A percentile compares a stretch with the other conserved stretches of the same genome.
These are phyloP conservation scores for Acleris emargana DNA, from an alignment of 2,888 invertebrate species.

Conservation along the genomic window DNA sequence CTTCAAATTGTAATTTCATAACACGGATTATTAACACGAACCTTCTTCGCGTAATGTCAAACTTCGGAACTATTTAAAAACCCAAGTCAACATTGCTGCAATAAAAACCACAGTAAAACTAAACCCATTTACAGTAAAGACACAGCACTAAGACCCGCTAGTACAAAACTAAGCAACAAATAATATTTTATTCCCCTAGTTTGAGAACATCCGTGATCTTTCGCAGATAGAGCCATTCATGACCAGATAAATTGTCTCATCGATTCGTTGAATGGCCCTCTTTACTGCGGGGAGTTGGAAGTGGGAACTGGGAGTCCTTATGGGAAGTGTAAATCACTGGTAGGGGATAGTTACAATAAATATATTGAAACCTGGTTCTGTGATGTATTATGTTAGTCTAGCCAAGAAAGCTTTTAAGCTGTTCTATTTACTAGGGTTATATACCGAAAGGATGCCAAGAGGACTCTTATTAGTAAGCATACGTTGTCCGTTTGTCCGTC, in stretches of 20 bases:
- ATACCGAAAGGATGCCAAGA: too few relatives aligned
- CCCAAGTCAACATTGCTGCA: neutral
- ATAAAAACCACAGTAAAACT: slow-evolving; percentile 13
- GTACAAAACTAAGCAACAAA: slow-evolving; percentile 15
- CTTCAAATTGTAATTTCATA: too few relatives aligned
- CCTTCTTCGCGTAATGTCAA: too few relatives aligned
- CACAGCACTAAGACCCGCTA: neutral
- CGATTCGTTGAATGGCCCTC: slow-evolving; percentile 24
- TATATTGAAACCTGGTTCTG: slow-evolving; percentile 12
- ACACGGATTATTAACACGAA: too few relatives aligned
- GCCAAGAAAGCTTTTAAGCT: neutral
- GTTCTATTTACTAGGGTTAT: too few relatives aligned
- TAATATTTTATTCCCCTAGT: slow-evolving; percentile 9
- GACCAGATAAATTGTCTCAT: slow-evolving; percentile 28
- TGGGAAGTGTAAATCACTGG: slow-evolving; percentile 27
- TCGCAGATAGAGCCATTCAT: slow-evolving; percentile 28
- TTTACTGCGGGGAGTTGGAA: slow-evolving; percentile 18
- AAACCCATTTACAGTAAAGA: neutral
- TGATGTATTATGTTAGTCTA: slow-evolving; percentile 3
- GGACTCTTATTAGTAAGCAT: too few relatives aligned
- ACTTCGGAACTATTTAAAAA: too few relatives aligned
- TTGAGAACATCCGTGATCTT: slow-evolving; percentile 20
- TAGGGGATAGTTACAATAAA: slow-evolving; percentile 7
- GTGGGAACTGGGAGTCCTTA: slow-evolving; percentile 17
- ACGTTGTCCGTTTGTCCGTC: too few relatives aligned